A percentile compares a stretch with the other conserved stretches of the same genome.
Evolutionary conservation across 2,797 vertebrate genomes (phyloP).

Genomic region (Thaleichthys pacificus): DNA sequence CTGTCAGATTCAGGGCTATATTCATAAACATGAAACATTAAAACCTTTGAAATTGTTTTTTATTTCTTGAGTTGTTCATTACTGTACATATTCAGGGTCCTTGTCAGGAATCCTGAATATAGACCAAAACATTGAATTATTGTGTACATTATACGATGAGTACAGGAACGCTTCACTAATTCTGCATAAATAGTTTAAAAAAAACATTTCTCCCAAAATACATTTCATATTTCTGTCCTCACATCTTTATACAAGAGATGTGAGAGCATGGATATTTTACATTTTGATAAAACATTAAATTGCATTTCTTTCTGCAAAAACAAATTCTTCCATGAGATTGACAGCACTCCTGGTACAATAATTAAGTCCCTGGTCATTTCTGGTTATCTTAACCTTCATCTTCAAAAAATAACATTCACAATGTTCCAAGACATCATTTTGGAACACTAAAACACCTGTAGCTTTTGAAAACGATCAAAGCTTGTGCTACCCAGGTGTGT

Average conservation of each 20-base stretch:
- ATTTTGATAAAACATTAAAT: neutral
- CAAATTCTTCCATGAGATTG: neutral
- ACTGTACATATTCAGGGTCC: neutral
- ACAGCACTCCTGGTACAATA: neutral
- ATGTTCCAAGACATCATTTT: neutral
- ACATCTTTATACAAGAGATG: conserved; percentile 3
- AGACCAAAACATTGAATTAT: conserved; percentile 41
- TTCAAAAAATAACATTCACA: neutral
- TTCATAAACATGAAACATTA: conserved; percentile 47
- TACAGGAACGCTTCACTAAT: conserved; percentile 27
- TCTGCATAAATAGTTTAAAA: conserved; percentile 18
- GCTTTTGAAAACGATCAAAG: neutral
- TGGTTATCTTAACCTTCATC: neutral
- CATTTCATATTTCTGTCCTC: conserved; percentile 36
- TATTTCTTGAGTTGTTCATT: conserved; percentile 52
- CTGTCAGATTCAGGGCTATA: neutral
- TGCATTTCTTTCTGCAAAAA: neutral
- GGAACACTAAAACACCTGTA: neutral
- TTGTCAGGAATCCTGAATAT: conserved; percentile 33
- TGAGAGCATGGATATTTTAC: conserved; percentile 25
- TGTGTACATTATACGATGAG: conserved; percentile 19
- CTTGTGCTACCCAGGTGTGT: conserved; percentile 1
- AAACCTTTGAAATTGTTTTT: conserved; percentile 48
- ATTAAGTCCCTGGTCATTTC: neutral
- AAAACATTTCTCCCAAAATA: conserved; percentile 56